phyloP scores from a whole-genome alignment of 2,797 vertebrate genomes.

The Aldrovandia affinis region DNA sequence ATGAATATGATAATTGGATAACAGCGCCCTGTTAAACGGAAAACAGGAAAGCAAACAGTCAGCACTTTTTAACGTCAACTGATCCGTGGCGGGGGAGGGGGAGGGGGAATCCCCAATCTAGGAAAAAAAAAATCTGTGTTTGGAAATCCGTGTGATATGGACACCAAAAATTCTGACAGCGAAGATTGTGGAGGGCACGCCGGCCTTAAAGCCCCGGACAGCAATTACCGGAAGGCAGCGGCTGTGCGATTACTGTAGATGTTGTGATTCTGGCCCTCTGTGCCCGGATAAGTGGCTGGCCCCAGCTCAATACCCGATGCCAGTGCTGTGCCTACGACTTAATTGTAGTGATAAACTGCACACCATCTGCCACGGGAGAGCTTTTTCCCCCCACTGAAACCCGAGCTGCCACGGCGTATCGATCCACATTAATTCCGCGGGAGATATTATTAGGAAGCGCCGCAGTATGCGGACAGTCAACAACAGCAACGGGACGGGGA shows the following conservation, averaged over 20 bases:
- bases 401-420: conserved; percentile 45
- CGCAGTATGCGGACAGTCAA: conserved; percentile 14
- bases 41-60: conserved; percentile 21
- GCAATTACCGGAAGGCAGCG: conserved; percentile 33
- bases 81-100: neutral
- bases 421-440: conserved; percentile 57
- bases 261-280: conserved; percentile 41
- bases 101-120: neutral
- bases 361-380: conserved; percentile 60
- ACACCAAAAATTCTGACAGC: neutral
- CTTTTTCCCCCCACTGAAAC: conserved; percentile 56
- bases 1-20: conserved; percentile 44
- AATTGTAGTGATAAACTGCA: conserved; percentile 65
- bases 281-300: conserved; percentile 42
- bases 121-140: too few relatives aligned
- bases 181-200: neutral
- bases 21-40: neutral
- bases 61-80: conserved; percentile 5
- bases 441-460: conserved; percentile 54
- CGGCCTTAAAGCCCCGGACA: neutral
- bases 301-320: conserved; percentile 37
- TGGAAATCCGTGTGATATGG: neutral
- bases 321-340: conserved; percentile 51
- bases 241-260: conserved; percentile 49
- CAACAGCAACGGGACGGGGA: neutral